These are phyloP conservation scores for Sinodicranocentrus sp. DNA, from an alignment of 2,888 invertebrate genomes.

Conservation along the genomic window DNA sequence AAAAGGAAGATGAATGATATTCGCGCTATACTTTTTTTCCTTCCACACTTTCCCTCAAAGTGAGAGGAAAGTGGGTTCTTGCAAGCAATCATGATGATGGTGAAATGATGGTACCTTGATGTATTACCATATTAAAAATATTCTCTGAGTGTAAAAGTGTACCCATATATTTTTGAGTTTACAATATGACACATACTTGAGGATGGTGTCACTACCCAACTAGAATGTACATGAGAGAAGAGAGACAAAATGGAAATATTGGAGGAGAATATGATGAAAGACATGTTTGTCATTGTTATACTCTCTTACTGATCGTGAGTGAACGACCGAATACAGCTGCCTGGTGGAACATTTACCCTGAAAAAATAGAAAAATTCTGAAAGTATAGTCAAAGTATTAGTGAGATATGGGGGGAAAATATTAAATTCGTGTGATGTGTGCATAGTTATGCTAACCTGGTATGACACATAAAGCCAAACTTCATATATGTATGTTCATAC, in stretches of 20 bases:
- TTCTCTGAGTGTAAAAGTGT: background rate
- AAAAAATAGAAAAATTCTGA: conserved; percentile 1
- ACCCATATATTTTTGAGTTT: background rate
- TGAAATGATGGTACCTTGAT: conserved; percentile 53
- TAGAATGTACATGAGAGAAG: background rate
- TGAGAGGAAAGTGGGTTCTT: background rate
- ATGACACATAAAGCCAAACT: no score
- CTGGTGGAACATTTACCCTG: no score
- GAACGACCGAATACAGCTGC: no score
- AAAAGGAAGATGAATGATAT: conserved; percentile 61
- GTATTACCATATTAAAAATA: conserved; percentile 64
- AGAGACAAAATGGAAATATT: conserved; percentile 30
- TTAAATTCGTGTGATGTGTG: no score
- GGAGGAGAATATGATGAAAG: conserved; percentile 34
- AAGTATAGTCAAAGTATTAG: no score
- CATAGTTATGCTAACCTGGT: no score
- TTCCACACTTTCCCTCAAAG: background rate
- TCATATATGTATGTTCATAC: no score
- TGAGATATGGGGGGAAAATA: no score
- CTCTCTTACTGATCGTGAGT: conserved; percentile 14
- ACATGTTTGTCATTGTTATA: conserved; percentile 45
- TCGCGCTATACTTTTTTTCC: conserved; percentile 40
- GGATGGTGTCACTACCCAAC: background rate
- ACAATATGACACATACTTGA: no score
- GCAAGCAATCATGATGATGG: conserved; percentile 56